Percentiles rank a stretch among this genome's conserved stretches.
These are phyloP conservation scores for Latrodectus hesperus DNA, from an alignment of 2,888 invertebrate genomes.

Conservation along the genomic window DNA sequence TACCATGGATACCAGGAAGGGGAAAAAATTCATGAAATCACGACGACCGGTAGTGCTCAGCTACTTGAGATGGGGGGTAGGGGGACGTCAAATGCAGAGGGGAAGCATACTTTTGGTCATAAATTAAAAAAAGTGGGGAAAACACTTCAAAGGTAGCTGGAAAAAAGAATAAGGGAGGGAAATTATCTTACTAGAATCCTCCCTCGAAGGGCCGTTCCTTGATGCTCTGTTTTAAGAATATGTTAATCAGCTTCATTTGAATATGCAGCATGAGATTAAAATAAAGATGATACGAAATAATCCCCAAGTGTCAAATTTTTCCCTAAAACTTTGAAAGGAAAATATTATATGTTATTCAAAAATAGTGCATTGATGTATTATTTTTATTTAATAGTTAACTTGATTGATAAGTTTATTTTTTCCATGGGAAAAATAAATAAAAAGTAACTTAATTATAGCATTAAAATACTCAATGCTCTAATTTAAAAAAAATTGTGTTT, in stretches of 20 bases:
- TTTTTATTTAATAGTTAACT: no score
- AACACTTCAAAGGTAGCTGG: constrained; percentile 15
- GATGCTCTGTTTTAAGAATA: constrained; percentile 44
- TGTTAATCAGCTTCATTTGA: constrained; percentile 46
- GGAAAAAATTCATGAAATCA: constrained; percentile 41
- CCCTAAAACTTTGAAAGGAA: no score
- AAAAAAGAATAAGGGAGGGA: constrained; percentile 13
- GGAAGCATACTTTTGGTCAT: constrained; percentile 35
- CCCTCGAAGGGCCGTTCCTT: constrained; percentile 29
- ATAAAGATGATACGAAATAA: background rate
- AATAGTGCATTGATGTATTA: no score
- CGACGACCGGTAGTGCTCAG: constrained; percentile 28
- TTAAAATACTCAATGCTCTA: no score
- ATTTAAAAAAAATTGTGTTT: no score
- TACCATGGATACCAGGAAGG: constrained; percentile 47
- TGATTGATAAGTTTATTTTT: no score
- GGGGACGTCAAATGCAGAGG: background rate
- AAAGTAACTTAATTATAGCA: no score
- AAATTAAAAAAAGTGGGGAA: constrained; percentile 54
- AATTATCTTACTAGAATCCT: constrained; percentile 43
- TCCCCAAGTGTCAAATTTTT: no score
- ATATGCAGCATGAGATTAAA: constrained; percentile 1
- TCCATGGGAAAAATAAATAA: no score
- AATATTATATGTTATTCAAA: no score
- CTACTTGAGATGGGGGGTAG: background rate